Conservation (phyloP, 30 jellyfish, hydroid and myxozoan species). For the Chrysaora quinquecirrha region DNA sequence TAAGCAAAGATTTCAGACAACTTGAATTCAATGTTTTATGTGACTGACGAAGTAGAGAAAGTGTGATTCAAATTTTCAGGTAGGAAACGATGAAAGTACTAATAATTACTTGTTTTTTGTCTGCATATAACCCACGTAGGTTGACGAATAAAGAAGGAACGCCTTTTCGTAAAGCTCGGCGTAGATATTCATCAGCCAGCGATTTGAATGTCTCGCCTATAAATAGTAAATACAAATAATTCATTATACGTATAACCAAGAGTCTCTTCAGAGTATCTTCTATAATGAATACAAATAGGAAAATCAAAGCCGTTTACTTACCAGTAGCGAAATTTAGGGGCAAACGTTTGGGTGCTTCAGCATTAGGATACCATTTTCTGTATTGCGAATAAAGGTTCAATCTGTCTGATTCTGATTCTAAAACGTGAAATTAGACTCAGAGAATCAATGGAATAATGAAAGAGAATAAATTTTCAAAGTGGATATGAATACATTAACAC, state of each 20-base stretch:
- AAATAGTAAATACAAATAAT: neutral
- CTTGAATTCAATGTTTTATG: too few species aligned
- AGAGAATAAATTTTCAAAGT: too few species aligned
- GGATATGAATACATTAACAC: too few species aligned
- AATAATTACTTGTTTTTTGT: constrained; percentile 57
- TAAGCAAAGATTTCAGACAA: too few species aligned
- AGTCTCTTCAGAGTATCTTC: too few species aligned
- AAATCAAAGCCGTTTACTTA: too few species aligned
- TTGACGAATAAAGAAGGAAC: constrained; percentile 95
- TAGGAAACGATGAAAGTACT: neutral
- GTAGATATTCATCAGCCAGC: constrained; percentile 70
- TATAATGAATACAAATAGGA: too few species aligned
- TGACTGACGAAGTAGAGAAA: too few species aligned
- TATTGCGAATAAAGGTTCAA: constrained; percentile 39
- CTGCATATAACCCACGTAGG: constrained; percentile 72
- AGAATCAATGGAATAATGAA: neutral
- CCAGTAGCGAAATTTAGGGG: constrained; percentile 82
- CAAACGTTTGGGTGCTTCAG: constrained; percentile 89
- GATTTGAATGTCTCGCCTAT: constrained; percentile 72
- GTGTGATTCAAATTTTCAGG: too few species aligned
- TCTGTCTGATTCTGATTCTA: constrained; percentile 71
- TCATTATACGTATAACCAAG: too few species aligned
- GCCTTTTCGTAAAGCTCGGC: constrained; percentile 87
- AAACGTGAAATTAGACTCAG: neutral
- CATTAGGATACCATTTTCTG: constrained; percentile 61